Evolutionary conservation across 2,113 vertebrate genomes (phyloP), one percentile per base, ranked within the genome.

Genomic region (Macroglossus sobrinus): DNA sequence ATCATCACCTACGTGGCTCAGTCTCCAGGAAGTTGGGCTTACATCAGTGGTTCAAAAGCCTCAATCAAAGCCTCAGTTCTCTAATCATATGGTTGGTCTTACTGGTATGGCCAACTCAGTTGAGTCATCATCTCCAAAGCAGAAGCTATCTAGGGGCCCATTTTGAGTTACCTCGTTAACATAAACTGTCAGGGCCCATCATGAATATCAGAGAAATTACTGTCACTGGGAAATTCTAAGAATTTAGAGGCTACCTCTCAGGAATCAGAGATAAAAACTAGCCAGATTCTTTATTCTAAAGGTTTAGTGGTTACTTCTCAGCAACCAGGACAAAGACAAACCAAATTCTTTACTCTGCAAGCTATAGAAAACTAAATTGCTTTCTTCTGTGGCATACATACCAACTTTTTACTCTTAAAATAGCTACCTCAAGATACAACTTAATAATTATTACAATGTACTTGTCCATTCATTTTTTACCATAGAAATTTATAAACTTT

Each of bases 401-500:
- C 50, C 15, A 79, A 0, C 38, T 82, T 50, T 84, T 96, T 26
- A 71, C 15, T 43, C 53, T 84, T 84, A 71, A 93, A 84, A n/a
- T 55, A 66, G 4, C 21, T 24, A 47, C 57, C 28, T 61, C 63
- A 47, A 75, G 15, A 85, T 89, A 22, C 24, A 92, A 4, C 93
- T 96, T 80, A 66, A 50, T 82, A 80, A 35, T 95, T 18, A 0
- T 90, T 87, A 35, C 93, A 80, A 53, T 85, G 14, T 89, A 53
- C n/a, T 55, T 93, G 88, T 12, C 26, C 68, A 45, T 19, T 72
- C 3, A 66, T 30, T n/a, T 85, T 92, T 92, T 66, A 45, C 88
- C 47, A 88, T 33, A 71, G 35, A 89, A 92, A 82, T 90, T 61
- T 93, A 38, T 86, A 82, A 93, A 90, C 22, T 93, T 93, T 91